These are phyloP conservation scores for Trididemnum nubilum DNA, from an alignment of 23 tunicate genomes.

Conservation along the genomic window DNA sequence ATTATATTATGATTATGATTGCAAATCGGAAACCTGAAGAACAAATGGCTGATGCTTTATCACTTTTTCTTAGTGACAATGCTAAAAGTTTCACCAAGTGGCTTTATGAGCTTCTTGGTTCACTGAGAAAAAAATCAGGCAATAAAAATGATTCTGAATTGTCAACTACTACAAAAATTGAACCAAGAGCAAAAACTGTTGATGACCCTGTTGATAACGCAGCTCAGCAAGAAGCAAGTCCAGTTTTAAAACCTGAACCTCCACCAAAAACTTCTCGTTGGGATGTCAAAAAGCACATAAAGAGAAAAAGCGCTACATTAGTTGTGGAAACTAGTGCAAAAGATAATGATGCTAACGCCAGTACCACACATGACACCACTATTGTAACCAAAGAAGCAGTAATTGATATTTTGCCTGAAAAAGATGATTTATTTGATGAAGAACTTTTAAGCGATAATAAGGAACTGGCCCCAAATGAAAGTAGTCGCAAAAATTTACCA, in stretches of 20 bases:
- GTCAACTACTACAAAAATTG: background rate
- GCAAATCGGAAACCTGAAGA: conserved; percentile 84
- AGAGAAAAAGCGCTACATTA: background rate
- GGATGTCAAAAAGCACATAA: conserved; percentile 27
- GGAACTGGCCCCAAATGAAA: background rate
- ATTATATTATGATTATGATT: conserved; percentile 99
- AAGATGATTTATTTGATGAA: conserved; percentile 39
- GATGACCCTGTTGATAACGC: background rate
- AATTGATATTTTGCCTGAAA: conserved; percentile 59
- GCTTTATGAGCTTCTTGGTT: conserved; percentile 65
- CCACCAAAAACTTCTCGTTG: conserved; percentile 3
- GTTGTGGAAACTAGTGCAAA: background rate
- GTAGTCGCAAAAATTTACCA: background rate
- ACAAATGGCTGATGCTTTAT: conserved; percentile 86
- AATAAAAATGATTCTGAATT: background rate
- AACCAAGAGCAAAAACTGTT: background rate
- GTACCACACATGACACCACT: background rate
- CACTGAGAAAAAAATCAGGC: conserved; percentile 24
- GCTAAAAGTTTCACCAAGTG: conserved; percentile 84
- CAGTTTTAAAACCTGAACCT: no score
- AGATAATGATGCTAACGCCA: background rate
- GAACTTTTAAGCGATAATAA: conserved; percentile 36
- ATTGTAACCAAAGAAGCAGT: conserved; percentile 40
- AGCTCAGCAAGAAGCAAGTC: background rate
- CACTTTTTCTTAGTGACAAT: conserved; percentile 70